Base-by-base conservation (phyloP, 2,797 vertebrate genomes). In the Poeciliopsis gracilis region DNA sequence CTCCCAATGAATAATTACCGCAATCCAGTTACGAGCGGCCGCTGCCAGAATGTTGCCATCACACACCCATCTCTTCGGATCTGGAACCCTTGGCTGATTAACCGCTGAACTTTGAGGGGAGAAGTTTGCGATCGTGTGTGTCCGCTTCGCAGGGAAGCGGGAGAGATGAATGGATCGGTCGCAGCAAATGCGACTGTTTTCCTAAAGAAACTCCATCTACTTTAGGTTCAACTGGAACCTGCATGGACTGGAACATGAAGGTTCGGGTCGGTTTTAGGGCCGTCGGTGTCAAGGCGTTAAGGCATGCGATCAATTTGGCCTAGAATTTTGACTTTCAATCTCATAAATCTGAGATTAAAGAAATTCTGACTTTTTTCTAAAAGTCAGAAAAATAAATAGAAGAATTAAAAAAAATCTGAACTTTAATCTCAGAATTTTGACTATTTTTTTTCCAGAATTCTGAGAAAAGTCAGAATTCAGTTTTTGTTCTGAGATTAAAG, bases 1-100 rank as follows among this genome's bases (percentile, higher is more conserved):
- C 94, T 94, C 90, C 84, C 91, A 86, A 91, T 95, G 95, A 96
- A 94, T 95, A 94, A 95, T 95, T 95, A 94, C 93, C 83, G 87
- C 90, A 91, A 93, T 93, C 90, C 91, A 91, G 89, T 89, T 91
- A 93, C 89, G 89, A 90, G 91, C 88, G 86, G 84, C 86, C 90
- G 75, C 86, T 94, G 94, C 94, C 94, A 95, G 92, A 93, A 89
- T 77, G 87, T 92, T 93, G 94, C 94, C 93, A 94, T 93, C 86
- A 75, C 91, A 93, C 85, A 79, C 91, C 30, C 90, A 89, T 91
- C 89, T 92, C 91, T 91, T 87, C 86, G 79, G 82, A 83, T 88
- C 78, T 76, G 87, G 86, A 92, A 90, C 78, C 87, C 71, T 55
- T 28, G 75, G 77, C 82, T 79, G 90, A 90, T 86, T 82, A 86